phyloP scores from a whole-genome alignment of 2,113 vertebrate genomes.

The Trichomycterus rosablanca region DNA sequence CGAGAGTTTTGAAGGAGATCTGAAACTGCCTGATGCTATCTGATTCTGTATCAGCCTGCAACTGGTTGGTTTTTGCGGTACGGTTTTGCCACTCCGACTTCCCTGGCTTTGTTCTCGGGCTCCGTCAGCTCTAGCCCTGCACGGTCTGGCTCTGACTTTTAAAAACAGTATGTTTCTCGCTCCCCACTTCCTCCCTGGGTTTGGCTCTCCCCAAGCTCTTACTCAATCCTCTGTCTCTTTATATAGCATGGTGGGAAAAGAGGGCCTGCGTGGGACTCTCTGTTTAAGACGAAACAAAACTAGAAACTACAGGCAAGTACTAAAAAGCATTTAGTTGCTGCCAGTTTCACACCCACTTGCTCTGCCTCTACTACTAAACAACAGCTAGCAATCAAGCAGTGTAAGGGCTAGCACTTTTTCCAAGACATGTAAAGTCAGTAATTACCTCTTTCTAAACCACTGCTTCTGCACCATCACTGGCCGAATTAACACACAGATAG shows the following conservation, averaged over 20 bases:
- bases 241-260: slow-evolving; percentile 63
- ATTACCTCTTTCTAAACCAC: too few species aligned
- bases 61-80: slow-evolving; percentile 59
- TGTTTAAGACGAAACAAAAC: slow-evolving; percentile 35
- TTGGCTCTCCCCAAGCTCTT: slow-evolving; percentile 59
- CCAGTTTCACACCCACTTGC: too few species aligned
- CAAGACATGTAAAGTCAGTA: too few species aligned
- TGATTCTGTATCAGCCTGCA: slow-evolving; percentile 51
- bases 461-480: too few species aligned
- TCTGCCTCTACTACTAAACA: too few species aligned
- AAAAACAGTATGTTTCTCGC: slow-evolving; percentile 36
- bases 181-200: slow-evolving; percentile 59
- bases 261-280: slow-evolving; percentile 60
- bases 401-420: too few species aligned
- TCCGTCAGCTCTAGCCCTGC: slow-evolving; percentile 19
- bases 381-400: too few species aligned
- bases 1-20: slow-evolving; percentile 61
- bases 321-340: too few species aligned
- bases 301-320: too few species aligned
- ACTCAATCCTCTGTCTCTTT: slow-evolving; percentile 69
- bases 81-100: slow-evolving; percentile 31
- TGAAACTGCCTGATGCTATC: slow-evolving; percentile 69
- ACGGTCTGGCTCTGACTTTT: slow-evolving; percentile 14
- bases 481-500: too few species aligned
- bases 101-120: slow-evolving; percentile 33